These are phyloP conservation scores for Drosophila quasianomalipes DNA, from an alignment of 2,888 invertebrate genomes.

Conservation along the genomic window DNA sequence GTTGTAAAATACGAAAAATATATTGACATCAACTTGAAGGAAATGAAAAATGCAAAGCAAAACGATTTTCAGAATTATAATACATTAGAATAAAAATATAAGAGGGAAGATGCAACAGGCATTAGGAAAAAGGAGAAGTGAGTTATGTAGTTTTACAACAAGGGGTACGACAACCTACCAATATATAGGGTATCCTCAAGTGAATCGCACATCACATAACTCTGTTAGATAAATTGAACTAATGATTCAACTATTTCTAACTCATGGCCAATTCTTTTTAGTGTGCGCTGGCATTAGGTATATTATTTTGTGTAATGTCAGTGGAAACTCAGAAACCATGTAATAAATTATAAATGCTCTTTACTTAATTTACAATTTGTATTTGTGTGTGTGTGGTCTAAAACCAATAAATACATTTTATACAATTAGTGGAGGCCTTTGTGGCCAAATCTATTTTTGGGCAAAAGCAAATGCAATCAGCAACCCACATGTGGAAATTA, in stretches of 20 bases:
- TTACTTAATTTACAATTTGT: constrained; percentile 45
- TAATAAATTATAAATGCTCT: constrained; percentile 46
- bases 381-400: constrained; percentile 14
- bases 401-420: constrained; percentile 48
- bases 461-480: constrained; percentile 28
- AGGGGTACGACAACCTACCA: neutral
- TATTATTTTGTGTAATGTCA: constrained; percentile 32
- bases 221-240: neutral
- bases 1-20: neutral
- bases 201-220: neutral
- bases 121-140: neutral
- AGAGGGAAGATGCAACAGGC: neutral
- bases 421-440: constrained; percentile 21
- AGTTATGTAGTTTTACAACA: neutral
- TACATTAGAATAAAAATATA: neutral
- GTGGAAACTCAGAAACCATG: constrained; percentile 20
- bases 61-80: neutral
- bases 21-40: neutral
- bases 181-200: neutral
- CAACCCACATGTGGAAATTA: constrained; percentile 43
- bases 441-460: constrained; percentile 21
- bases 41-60: neutral
- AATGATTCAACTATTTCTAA: neutral
- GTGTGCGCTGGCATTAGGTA: neutral
- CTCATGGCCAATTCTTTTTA: constrained; percentile 10